Base-by-base conservation (phyloP, 2,888 invertebrate species). In the Caenorhabditis auriculariae region DNA sequence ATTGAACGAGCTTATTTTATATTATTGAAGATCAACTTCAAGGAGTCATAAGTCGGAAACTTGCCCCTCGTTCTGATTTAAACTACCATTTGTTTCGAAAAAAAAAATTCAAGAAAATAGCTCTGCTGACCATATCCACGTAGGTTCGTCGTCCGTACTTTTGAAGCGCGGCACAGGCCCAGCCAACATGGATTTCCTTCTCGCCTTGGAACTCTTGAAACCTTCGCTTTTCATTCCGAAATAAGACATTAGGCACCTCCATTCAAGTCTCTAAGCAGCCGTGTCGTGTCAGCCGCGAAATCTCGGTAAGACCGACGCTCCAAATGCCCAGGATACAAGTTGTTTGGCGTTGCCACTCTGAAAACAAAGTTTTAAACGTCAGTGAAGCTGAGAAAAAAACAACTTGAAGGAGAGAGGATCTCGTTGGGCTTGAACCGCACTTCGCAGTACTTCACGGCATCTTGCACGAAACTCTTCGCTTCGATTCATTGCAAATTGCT, bases 111-210 rank as follows among this genome's bases (percentile, higher is more conserved):
- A 19, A 23, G 3, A 39, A 15, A 4, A 23, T n/a, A 23, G 12
- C 19, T 12, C 19, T 5, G n/a, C 47, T 9, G 15, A 66, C 66
- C 42, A 68, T 66, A 32, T 72, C 69, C 4, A 57, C 52, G 44
- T 68, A 72, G 21, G 64, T 41, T 45, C 64, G 68, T 29, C 66
- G 60, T 12, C 62, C 61, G 45, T 60, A 70, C 51, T 70, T 72
- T 51, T 72, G 69, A 5, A 72, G 56, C n/a, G 72, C 72, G 2
- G 68, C 66, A 41, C 49, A 64, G 12, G 69, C 72, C 72, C 72
- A 72, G 17, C 66, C 61, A 1, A 54, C 43, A 27, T 61, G 57
- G 27, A 67, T 53, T 37, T 50, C 35, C 1, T 17, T 42, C 15
- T 45, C 44, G 32, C 47, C 58, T 3, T 26, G 27, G 38, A 46